Evolutionary conservation across 2,797 vertebrate species (phyloP), one percentile per base, ranked within the genome.

Genomic region (Holocentrus rufus): DNA sequence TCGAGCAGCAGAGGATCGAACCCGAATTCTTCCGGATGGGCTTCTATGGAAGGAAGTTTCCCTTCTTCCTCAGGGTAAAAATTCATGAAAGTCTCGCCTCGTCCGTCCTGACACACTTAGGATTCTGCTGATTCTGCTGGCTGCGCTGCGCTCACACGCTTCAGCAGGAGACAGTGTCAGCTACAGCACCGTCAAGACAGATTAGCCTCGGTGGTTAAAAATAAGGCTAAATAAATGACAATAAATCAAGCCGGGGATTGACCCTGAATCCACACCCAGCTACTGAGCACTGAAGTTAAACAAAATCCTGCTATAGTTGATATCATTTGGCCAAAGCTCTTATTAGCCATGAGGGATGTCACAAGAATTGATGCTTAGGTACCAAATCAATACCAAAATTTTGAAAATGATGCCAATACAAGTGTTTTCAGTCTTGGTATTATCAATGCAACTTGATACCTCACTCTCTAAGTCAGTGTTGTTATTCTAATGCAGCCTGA

Each of bases 21-120:
- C 98, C 98, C 0, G 98, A 99, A 90, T 99, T 99, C 90, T 99
- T 99, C 90, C 93, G 97, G 85, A 97, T 99, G 80, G 98, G 98
- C 46, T 99, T 99, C 92, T 99, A 98, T 39, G 98, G 98, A 79
- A 96, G 96, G 83, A 99, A 99, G 91, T 99, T 99, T 88, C 98
- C 98, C 18, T 99, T 99, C 93, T 99, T 99, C 91, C 95, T 99
- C 88, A 94, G 98, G 94, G 98, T 99, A 91, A 96, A 85, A 69
- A 61, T 67, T 42, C 25, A 20, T 56, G 49, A 10, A n/a, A 1
- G 44, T 13, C 60, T 69, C 30, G 11, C 61, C 59, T 30, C 17
- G 14, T 61, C 42, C 34, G 11, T 46, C 39, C 30, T 76, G 55
- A 72, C 76, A 77, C 77, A 73, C 49, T 70, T 80, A n/a, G 9